Conservation (phyloP, 1,140 invertebrate species). For the Drosophila grimshawi region DNA sequence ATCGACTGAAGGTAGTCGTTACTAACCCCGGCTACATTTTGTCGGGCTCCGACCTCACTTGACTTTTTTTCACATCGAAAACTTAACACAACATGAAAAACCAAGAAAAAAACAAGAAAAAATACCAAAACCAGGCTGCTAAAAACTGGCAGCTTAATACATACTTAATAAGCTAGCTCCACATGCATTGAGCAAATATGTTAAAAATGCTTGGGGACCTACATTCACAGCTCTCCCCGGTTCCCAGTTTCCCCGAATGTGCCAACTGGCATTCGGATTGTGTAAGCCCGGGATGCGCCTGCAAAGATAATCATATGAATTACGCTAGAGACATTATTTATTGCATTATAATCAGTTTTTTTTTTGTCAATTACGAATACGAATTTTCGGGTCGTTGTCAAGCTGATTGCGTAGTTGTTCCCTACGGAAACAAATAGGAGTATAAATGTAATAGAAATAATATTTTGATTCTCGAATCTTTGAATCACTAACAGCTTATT, state of each 20-base stretch:
- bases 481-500: too few species aligned
- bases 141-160: slow-evolving; percentile 38
- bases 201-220: slow-evolving; percentile 21
- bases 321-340: slow-evolving; percentile 2
- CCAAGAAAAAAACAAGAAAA: slow-evolving; percentile 25
- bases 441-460: too few species aligned
- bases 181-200: slow-evolving; percentile 42
- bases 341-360: background rate
- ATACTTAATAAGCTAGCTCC: slow-evolving; percentile 30
- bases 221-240: background rate
- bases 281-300: slow-evolving; percentile 39
- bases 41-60: slow-evolving; percentile 75
- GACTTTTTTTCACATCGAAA: slow-evolving; percentile 80
- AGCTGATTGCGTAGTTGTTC: too few species aligned
- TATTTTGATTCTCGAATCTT: too few species aligned
- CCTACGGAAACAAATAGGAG: too few species aligned
- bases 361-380: background rate
- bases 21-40: slow-evolving; percentile 71
- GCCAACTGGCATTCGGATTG: slow-evolving; percentile 33
- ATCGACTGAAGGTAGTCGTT: slow-evolving; percentile 69
- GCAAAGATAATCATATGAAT: slow-evolving; percentile 10
- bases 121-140: slow-evolving; percentile 20
- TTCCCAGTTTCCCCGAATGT: background rate
- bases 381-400: too few species aligned
- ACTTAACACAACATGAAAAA: slow-evolving; percentile 31